phyloP scores from a whole-genome alignment of 2,888 invertebrate species.

The Lithodes maja region DNA sequence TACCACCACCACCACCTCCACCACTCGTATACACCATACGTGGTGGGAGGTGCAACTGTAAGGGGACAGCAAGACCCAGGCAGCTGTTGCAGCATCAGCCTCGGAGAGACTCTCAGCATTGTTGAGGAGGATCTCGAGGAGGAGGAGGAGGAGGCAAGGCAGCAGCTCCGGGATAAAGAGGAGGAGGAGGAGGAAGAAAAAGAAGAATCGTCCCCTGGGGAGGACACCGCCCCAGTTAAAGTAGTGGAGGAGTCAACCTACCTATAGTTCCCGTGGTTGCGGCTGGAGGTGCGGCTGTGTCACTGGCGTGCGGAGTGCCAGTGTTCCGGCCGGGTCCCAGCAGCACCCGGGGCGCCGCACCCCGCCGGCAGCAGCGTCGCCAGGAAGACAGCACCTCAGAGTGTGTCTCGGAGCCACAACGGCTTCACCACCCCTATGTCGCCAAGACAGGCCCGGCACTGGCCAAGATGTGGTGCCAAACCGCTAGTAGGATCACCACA shows the following conservation, averaged over 20 bases:
- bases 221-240: constrained; percentile 5
- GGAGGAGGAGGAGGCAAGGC: constrained; percentile 33
- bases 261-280: constrained; percentile 41
- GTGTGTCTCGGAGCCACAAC: neutral
- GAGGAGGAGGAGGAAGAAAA: constrained; percentile 9
- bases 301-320: constrained; percentile 42
- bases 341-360: constrained; percentile 30
- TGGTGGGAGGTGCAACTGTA: constrained; percentile 26
- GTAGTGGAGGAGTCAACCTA: constrained; percentile 54
- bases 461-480: neutral
- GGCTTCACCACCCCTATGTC: neutral
- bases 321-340: constrained; percentile 21
- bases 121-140: constrained; percentile 54
- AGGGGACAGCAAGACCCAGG: constrained; percentile 25
- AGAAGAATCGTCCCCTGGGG: constrained; percentile 1
- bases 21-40: constrained; percentile 14
- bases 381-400: constrained; percentile 54
- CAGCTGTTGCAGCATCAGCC: constrained; percentile 50
- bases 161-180: constrained; percentile 13
- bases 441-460: neutral
- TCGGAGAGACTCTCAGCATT: constrained; percentile 53
- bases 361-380: constrained; percentile 44
- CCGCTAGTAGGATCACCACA: neutral
- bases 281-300: constrained; percentile 34
- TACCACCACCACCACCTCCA: constrained; percentile 18